Base-by-base conservation (phyloP, 2,888 invertebrate genomes). In the Pilophorus perplexus region DNA sequence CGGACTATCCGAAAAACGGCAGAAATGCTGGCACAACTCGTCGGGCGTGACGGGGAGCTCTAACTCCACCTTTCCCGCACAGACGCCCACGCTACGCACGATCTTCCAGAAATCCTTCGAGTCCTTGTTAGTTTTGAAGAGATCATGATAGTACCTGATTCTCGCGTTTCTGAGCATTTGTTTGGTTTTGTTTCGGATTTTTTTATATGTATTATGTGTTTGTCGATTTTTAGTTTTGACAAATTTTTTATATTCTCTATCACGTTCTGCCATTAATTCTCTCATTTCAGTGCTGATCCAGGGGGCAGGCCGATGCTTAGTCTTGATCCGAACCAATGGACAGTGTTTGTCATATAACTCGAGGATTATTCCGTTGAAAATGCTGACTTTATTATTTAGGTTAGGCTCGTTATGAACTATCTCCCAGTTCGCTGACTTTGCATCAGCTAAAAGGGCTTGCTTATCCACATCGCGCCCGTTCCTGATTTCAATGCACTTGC, bases 271-370 rank as follows among this genome's bases (percentile, higher is more conserved):
- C 55, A 55, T 55, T 23, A 55, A 12, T 28, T 55, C 12, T 20
- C 55, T 55, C 6, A 55, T 12, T 14, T 5, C 55, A 3, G 8
- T 22, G n/a, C 10, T 2, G 20, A 55, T 55, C 55, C 55, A 55
- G 12, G 55, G 55, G 22, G 55, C 55, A 18, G 55, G 55, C n/a
- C 8, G 55, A 6, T 37, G 55, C 16, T 18, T 37, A 10, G 55
- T 6, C 20, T 38, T 55, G 2, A 55, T 18, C 14, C 3, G 3
- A 3, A 12, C 14, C 8, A 55, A 22, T 3, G 55, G 55, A 38
- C 55, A 55, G 37, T 55, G 55, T 16, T 55, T 55, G 16, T 55
- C 23, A 12, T 55, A 55, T 1, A 37, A 5, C 2, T 18, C 2
- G 1, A 20, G 16, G 1, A 55, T 18, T 12, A 37, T 4, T 2